A percentile compares a stretch with the other conserved stretches of the same genome.
Evolutionary conservation across 2,797 vertebrate species (phyloP).

Genomic region (Enteromius fasciolatus): DNA sequence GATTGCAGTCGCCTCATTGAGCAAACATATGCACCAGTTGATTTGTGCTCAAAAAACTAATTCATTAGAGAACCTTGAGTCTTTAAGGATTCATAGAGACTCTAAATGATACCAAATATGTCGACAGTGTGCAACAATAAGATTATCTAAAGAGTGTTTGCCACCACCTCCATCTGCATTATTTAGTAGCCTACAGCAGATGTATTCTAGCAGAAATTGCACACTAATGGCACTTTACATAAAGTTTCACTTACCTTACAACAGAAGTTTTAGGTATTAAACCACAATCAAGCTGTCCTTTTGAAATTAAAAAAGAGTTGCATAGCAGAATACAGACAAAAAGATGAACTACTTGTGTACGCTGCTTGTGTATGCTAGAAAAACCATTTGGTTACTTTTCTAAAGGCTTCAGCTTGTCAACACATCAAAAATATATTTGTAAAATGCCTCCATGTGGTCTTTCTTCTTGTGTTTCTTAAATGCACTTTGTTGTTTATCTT

Average conservation of each 20-base stretch:
- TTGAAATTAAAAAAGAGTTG: background rate
- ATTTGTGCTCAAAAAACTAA: background rate
- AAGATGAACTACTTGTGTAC: background rate
- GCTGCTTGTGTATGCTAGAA: background rate
- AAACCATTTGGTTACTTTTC: background rate
- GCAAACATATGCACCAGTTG: conserved; percentile 36
- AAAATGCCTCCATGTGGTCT: background rate
- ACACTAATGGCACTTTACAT: background rate
- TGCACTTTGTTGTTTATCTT: background rate
- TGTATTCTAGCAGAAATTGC: conserved; percentile 8
- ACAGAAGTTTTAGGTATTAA: background rate
- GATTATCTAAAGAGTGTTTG: background rate
- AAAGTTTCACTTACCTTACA: background rate
- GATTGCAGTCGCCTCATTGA: conserved; percentile 51
- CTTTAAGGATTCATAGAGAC: background rate
- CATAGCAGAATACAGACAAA: background rate
- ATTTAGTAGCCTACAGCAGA: conserved; percentile 19
- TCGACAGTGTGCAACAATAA: background rate
- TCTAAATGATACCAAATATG: background rate
- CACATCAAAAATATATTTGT: background rate
- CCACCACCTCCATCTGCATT: conserved; percentile 13
- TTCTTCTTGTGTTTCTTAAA: background rate
- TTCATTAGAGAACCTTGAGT: background rate
- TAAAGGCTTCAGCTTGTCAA: background rate
- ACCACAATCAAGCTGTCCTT: too few species aligned